Evolutionary conservation across 2,113 vertebrate species (phyloP), one percentile per base, ranked within the genome.

Genomic region (Mustela lutreola): DNA sequence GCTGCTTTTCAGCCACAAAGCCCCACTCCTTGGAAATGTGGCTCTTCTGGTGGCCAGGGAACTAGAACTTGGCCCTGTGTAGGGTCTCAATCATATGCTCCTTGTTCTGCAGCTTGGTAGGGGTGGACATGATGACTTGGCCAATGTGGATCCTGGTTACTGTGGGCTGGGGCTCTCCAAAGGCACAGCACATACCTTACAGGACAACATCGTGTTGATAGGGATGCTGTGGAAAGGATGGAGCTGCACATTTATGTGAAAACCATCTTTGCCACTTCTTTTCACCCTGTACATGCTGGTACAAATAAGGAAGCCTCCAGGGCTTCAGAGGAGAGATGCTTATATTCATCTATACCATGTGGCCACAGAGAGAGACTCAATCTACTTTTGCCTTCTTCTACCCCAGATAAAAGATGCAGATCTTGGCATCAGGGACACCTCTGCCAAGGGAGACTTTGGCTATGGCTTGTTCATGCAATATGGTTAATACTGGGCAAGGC

Each of bases 201-300:
- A 99, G 67, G 99, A 99, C 36, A 99, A 98, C 99, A 99, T 99
- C 98, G 99, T 99, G 99, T 99, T 99, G 99, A 99, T 99, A 79
- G 99, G 99, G 98, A 99, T 99, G 97, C 99, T 99, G 1, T 99
- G 99, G 99, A 99, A 99, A 71, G 99, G 99, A 73, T 99, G 99
- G 87, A 99, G 99, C 4, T 99, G 98, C 97, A 99, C 99, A 0
- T 99, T 18, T 19, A 11, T 36, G n/a, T 71, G n/a, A 71, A 71
- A 39, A 71, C 9, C 70, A 71, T 71, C 70, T 39, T 36, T 71
- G 70, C n/a, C 19, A 71, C n/a, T 10, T n/a, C 70, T 71, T 39
- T 71, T 71, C 70, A 71, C 19, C 10, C 22, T 22, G 70, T 21
- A 39, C 2, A 4, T 73, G 19, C 22, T 73, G 36, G 70, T 4